Percentiles rank a stretch among this genome's conserved stretches.
These are phyloP conservation scores for Podargus strigoides DNA, from an alignment of 2,797 vertebrate genomes.

Conservation along the genomic window DNA sequence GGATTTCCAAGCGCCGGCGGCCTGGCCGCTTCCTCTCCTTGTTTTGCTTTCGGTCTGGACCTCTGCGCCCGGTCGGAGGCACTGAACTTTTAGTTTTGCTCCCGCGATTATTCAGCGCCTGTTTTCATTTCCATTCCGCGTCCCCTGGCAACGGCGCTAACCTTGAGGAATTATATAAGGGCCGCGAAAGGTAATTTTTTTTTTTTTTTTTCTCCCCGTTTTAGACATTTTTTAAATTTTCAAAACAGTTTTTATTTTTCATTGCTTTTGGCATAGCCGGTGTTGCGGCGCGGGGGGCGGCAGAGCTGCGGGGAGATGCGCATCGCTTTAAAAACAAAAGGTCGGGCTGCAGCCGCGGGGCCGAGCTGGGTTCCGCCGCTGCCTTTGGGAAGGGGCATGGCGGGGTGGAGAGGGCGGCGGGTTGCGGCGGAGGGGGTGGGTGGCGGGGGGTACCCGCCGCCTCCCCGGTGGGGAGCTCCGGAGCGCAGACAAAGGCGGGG, in stretches of 20 bases:
- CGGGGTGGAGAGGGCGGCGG: not conserved
- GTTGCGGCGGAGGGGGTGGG: not conserved
- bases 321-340: constrained; percentile 50
- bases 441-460: not conserved
- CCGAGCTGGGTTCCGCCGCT: not conserved
- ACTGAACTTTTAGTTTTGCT: constrained; percentile 83
- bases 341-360: constrained; percentile 47
- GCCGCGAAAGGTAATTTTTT: constrained; percentile 66
- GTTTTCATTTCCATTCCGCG: constrained; percentile 72
- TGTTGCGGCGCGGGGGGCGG: not conserved
- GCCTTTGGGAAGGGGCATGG: not conserved
- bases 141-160: constrained; percentile 69
- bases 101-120: constrained; percentile 74
- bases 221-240: not conserved
- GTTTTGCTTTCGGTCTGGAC: constrained; percentile 98
- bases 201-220: not conserved
- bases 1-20: constrained; percentile 83
- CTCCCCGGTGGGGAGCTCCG: not conserved
- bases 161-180: constrained; percentile 71
- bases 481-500: not conserved
- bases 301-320: constrained; percentile 25
- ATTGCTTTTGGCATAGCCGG: not conserved
- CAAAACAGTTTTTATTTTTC: not conserved
- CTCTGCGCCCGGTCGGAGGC: constrained; percentile 75
- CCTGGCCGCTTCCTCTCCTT: constrained; percentile 80